Evolutionary conservation across 2,797 vertebrate genomes (phyloP), one percentile per base, ranked within the genome.

Genomic region (Phylloscopus collybita): DNA sequence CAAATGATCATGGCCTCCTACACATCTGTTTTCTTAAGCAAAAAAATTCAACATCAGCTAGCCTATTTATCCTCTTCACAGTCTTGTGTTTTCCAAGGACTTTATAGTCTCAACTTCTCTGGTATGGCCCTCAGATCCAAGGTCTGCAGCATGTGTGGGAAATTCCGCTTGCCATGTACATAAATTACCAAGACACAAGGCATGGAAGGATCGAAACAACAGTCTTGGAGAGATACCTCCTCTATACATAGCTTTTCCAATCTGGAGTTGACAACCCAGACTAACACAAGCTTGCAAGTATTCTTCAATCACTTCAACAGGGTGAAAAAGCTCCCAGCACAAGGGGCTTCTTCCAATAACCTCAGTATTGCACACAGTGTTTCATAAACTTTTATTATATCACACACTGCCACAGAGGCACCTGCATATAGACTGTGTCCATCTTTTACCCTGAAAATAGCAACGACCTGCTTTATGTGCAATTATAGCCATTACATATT

Each of bases 371-470:
- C 53, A 74, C 32, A 57, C 32, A 57, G 81, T 74, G 72, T 79
- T 95, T 94, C 85, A 95, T 88, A 86, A 96, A 40, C 42, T 76
- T 85, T 80, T 51, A 62, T 60, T 64, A 22, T 53, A 76, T 66
- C 79, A 40, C 70, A 34, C 26, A 30, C 34, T 73, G 53, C 80
- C 83, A n/a, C 9, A n/a, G 73, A 90, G 59, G 76, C 94, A 88
- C 66, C 78, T 94, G 73, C 86, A 56, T 5, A 16, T 9, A 44
- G 3, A 11, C 5, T 34, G 20, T 32, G 50, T 27, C 74, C 70
- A 30, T 36, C 73, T 81, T 88, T 67, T 56, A 75, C 56, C n/a
- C 25, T 25, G 70, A 94, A 82, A 96, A 81, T 42, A 56, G 74
- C 30, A 89, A 56, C 44, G 59, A 26, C 20, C 21, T 64, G 49